These are phyloP conservation scores for Actinopyga echinites DNA, from an alignment of 53 echinoderm and acorn worm species.

Conservation along the genomic window DNA sequence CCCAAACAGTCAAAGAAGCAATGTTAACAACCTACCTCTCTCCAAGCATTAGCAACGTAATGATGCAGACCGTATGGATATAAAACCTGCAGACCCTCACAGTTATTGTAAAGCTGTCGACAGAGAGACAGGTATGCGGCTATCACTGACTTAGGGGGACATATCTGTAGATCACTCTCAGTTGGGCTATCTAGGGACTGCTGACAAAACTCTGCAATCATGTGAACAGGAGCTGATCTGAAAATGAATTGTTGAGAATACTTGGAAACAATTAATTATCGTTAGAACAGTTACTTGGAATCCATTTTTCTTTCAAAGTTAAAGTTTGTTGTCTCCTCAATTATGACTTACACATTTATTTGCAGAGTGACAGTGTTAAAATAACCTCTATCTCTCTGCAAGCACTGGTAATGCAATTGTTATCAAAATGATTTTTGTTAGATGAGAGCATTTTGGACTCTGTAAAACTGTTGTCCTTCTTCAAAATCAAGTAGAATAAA, in stretches of 20 bases:
- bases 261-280: too few species aligned
- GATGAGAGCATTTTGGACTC: too few species aligned
- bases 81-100: conserved; percentile 83
- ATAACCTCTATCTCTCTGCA: too few species aligned
- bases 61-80: conserved; percentile 82
- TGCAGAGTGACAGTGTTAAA: too few species aligned
- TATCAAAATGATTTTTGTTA: too few species aligned
- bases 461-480: too few species aligned
- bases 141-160: conserved; percentile 70
- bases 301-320: too few species aligned
- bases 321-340: too few species aligned
- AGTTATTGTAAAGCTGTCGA: conserved; percentile 87
- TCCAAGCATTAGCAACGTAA: conserved; percentile 87
- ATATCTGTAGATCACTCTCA: conserved; percentile 50
- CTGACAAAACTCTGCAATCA: conserved; percentile 80
- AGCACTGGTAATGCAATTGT: too few species aligned
- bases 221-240: conserved; percentile 85
- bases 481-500: too few species aligned
- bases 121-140: conserved; percentile 89
- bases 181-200: conserved; percentile 72
- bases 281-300: too few species aligned
- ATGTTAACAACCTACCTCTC: conserved; percentile 80
- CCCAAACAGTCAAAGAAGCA: neutral
- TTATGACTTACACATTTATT: too few species aligned
- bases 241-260: neutral